These are phyloP conservation scores for Aspidoscelis tigris DNA, from an alignment of 2,113 vertebrate genomes.

Conservation along the genomic window DNA sequence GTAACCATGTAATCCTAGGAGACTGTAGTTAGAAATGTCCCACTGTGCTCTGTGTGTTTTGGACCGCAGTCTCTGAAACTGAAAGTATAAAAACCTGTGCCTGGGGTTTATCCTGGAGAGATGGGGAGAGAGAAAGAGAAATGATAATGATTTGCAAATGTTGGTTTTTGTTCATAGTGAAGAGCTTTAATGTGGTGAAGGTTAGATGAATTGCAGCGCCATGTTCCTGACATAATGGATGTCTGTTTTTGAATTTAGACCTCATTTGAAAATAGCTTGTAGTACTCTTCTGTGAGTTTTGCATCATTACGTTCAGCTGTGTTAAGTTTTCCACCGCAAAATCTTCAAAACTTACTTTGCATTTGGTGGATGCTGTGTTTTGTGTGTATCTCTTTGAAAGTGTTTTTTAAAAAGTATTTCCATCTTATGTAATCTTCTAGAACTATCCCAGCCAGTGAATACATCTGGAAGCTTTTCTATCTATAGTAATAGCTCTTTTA, in stretches of 20 bases:
- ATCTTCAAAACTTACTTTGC: neutral
- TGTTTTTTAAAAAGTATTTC: constrained; percentile 4
- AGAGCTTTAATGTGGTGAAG: neutral
- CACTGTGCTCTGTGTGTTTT: neutral
- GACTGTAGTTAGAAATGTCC: neutral
- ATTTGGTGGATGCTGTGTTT: neutral
- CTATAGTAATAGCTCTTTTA: neutral
- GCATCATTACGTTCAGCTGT: neutral
- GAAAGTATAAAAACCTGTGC: constrained; percentile 50
- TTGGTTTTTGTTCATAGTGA: constrained; percentile 7
- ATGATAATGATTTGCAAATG: neutral
- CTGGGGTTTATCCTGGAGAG: constrained; percentile 15
- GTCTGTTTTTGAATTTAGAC: constrained; percentile 22
- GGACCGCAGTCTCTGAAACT: constrained; percentile 33
- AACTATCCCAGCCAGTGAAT: neutral
- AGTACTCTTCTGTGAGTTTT: constrained; percentile 1
- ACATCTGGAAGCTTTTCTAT: constrained; percentile 16
- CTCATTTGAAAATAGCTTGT: constrained; percentile 6
- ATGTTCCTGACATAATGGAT: neutral
- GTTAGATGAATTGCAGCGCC: neutral
- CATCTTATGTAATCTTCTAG: neutral
- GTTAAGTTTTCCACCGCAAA: neutral
- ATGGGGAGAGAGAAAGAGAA: constrained; percentile 7
- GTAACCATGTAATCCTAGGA: neutral
- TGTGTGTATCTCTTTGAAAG: neutral